phyloP scores from a whole-genome alignment of 2,888 invertebrate species.

The Neoascia interrupta region DNA sequence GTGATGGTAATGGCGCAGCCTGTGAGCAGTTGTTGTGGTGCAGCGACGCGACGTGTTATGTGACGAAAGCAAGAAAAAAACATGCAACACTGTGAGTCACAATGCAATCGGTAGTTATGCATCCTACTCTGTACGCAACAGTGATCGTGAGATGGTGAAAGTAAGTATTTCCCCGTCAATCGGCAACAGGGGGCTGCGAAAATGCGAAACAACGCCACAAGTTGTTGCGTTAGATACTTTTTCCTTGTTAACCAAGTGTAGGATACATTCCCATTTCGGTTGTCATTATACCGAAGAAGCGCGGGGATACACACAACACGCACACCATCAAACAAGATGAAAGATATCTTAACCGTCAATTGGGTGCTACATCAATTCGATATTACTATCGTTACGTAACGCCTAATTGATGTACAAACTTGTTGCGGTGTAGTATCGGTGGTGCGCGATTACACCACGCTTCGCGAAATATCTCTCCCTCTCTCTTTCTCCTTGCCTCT shows the following conservation, averaged over 20 bases:
- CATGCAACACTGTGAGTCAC: constrained; percentile 43
- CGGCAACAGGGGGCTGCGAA: neutral
- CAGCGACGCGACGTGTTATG: neutral
- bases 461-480: constrained; percentile 17
- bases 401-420: constrained; percentile 54
- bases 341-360: constrained; percentile 26
- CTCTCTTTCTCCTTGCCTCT: neutral
- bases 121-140: constrained; percentile 62
- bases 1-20: neutral
- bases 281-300: too few species aligned
- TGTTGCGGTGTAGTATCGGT: constrained; percentile 33
- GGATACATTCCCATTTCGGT: too few species aligned
- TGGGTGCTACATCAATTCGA: constrained; percentile 30
- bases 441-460: constrained; percentile 40
- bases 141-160: constrained; percentile 63
- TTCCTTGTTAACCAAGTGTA: constrained; percentile 47
- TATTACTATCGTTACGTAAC: constrained; percentile 53
- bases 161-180: constrained; percentile 26
- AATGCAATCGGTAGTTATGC: constrained; percentile 63
- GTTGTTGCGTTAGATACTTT: constrained; percentile 24
- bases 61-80: constrained; percentile 1
- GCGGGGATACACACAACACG: too few species aligned
- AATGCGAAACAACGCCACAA: constrained; percentile 3
- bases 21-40: neutral
- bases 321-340: constrained; percentile 11